Evolutionary conservation across 2,797 vertebrate species (phyloP).

Genomic region (Choloepus didactylus): DNA sequence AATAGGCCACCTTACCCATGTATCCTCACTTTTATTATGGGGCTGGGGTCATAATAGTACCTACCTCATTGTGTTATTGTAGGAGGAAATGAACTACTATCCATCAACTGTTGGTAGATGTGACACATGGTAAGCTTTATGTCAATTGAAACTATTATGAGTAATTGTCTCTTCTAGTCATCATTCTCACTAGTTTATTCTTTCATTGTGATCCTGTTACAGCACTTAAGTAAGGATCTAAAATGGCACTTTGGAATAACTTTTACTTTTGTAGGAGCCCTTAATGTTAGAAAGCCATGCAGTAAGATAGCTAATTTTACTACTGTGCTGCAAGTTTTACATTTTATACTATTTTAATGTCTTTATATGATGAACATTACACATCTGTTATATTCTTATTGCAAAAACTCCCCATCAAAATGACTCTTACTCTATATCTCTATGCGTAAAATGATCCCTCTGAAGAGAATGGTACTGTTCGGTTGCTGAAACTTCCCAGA

Average conservation of each 20-base stretch:
- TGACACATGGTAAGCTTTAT: background rate
- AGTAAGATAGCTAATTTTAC: background rate
- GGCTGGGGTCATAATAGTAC: background rate
- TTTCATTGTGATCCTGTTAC: background rate
- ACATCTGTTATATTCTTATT: background rate
- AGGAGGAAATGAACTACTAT: background rate
- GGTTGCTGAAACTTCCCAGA: background rate
- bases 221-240: background rate
- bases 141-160: background rate
- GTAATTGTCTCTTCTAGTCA: background rate
- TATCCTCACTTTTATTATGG: background rate
- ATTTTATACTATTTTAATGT: background rate
- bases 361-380: background rate
- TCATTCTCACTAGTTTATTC: background rate
- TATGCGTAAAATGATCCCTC: background rate
- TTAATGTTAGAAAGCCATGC: background rate
- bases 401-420: background rate
- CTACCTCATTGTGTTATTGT: background rate
- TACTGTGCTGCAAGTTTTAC: background rate
- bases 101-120: background rate
- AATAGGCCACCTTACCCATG: background rate
- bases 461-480: background rate
- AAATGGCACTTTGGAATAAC: background rate
- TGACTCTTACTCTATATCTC: background rate
- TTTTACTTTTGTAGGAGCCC: background rate